Percentiles rank a stretch among this genome's conserved stretches.
phyloP scores from a whole-genome alignment of 2,113 vertebrate genomes.

The Spermophilus dauricus region DNA sequence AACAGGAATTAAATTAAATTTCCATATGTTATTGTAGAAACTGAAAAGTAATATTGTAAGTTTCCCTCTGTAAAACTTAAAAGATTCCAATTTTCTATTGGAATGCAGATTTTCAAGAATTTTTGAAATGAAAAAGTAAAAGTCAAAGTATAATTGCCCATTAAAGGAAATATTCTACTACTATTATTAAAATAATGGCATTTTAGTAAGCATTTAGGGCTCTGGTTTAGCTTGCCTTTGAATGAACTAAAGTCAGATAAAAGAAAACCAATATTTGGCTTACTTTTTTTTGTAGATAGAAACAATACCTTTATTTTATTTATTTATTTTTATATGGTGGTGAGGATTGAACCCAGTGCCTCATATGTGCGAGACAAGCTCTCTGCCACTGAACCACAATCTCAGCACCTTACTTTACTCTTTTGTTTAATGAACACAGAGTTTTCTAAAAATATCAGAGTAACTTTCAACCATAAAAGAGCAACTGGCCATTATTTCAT shows the following conservation, averaged over 20 bases:
- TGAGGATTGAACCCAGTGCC: too few species aligned
- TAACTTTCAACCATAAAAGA: slow-evolving; percentile 3
- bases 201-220: neutral
- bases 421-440: slow-evolving; percentile 56
- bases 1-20: slow-evolving; percentile 55
- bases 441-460: slow-evolving; percentile 47
- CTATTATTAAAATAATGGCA: slow-evolving; percentile 42
- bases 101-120: slow-evolving; percentile 61
- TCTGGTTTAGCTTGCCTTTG: slow-evolving; percentile 14
- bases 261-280: slow-evolving; percentile 57
- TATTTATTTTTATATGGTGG: too few species aligned
- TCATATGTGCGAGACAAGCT: too few species aligned
- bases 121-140: slow-evolving; percentile 41
- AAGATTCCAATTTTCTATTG: slow-evolving; percentile 31
- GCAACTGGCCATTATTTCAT: neutral
- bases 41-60: slow-evolving; percentile 48
- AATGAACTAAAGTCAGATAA: slow-evolving; percentile 53
- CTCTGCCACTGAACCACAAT: too few species aligned
- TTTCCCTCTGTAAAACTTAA: slow-evolving; percentile 59
- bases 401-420: neutral
- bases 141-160: slow-evolving; percentile 41
- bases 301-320: too few species aligned
- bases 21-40: slow-evolving; percentile 45
- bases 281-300: neutral
- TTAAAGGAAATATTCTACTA: slow-evolving; percentile 33